These are phyloP conservation scores for Tympanuchus pallidicinctus DNA, from an alignment of 2,113 vertebrate species.

Conservation along the genomic window DNA sequence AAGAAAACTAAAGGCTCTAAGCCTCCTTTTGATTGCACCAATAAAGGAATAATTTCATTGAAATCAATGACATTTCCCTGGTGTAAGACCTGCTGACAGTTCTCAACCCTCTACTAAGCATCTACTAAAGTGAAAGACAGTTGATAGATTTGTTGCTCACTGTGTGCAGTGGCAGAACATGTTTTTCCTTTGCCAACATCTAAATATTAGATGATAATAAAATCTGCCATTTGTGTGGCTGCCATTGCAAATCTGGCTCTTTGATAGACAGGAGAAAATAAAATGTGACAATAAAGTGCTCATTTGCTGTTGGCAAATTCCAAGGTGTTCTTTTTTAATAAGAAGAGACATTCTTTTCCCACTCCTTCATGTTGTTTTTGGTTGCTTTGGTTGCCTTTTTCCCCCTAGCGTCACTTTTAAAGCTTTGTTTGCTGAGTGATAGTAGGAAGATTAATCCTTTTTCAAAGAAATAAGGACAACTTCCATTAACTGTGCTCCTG, in stretches of 20 bases:
- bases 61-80: neutral
- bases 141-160: neutral
- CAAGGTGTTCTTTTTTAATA: neutral
- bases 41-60: neutral
- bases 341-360: neutral
- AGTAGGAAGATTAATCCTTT: slow-evolving; percentile 5
- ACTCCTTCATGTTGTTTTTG: neutral
- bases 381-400: neutral
- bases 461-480: slow-evolving; percentile 26
- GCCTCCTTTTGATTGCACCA: neutral
- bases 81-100: neutral
- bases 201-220: neutral
- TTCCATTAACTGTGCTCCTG: neutral
- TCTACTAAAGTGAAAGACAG: neutral
- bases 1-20: neutral
- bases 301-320: neutral
- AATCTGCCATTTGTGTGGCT: neutral
- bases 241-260: neutral
- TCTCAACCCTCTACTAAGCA: neutral
- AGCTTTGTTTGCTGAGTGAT: neutral
- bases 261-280: neutral
- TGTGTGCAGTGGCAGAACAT: neutral
- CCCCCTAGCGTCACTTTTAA: neutral
- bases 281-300: neutral
- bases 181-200: neutral